Percentiles rank a stretch among this genome's conserved stretches.
Conservation (phyloP, 2,888 invertebrate species). For the Agonum fuliginosum region DNA sequence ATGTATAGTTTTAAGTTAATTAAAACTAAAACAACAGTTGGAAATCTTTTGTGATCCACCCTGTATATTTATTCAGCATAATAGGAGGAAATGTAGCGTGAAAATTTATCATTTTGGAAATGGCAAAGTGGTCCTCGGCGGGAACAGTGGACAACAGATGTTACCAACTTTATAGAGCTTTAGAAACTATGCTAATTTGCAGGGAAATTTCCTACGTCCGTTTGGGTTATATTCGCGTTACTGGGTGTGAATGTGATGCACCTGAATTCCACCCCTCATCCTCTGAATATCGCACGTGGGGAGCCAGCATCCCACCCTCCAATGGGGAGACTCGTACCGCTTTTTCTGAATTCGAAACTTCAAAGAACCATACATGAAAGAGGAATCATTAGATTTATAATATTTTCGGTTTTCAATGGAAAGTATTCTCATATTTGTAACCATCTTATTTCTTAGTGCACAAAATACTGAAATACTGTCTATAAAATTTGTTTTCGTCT, state of each 20-base stretch:
- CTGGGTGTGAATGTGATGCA: conserved; percentile 45
- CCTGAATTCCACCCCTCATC: conserved; percentile 27
- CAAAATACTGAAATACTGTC: too few relatives aligned
- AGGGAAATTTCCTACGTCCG: conserved; percentile 42
- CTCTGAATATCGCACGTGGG: conserved; percentile 8
- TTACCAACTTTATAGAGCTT: conserved; percentile 57
- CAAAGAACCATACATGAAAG: conserved; percentile 15
- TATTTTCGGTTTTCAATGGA: conserved; percentile 1
- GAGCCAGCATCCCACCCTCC: too few relatives aligned
- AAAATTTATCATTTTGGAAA: conserved; percentile 53
- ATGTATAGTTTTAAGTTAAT: conserved; percentile 28
- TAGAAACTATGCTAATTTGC: conserved; percentile 57
- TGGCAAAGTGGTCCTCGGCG: conserved; percentile 35
- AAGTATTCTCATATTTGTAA: not conserved
- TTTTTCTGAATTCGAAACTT: not conserved
- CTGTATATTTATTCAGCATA: conserved; percentile 50
- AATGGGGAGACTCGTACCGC: not conserved
- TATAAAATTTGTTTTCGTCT: too few relatives aligned
- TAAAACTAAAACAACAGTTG: conserved; percentile 33
- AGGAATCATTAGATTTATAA: conserved; percentile 25
- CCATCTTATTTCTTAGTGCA: not conserved
- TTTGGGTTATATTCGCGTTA: conserved; percentile 41
- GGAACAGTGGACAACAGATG: conserved; percentile 55
- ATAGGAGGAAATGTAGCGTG: conserved; percentile 50
- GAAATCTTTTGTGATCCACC: conserved; percentile 28